Base-by-base conservation (phyloP, 2,113 vertebrate genomes). In the Origma solitaria region DNA sequence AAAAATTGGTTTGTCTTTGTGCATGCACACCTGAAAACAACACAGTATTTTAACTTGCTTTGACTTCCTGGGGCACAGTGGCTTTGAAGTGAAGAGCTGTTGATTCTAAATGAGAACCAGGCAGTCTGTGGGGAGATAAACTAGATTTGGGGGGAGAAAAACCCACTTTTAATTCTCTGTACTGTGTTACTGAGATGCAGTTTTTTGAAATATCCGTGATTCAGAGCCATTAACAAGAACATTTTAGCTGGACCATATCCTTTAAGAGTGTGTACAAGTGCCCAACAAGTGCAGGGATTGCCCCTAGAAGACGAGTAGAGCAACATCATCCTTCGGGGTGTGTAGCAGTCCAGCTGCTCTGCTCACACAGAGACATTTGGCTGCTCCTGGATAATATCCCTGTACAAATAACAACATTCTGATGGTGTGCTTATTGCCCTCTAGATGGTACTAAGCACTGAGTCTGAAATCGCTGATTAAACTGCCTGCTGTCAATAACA, bases 401-500 rank as follows among this genome's bases (percentile, higher is more conserved):
- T 51, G 51, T 42, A 6, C 49, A 64, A 75, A 53, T 27, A 70
- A 21, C 30, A 84, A 38, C 73, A 53, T 60, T 75, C 56, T 68
- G 56, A 30, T 0, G 3, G 25, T 82, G 20, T 79, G 72, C 81
- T 21, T 57, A 24, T 61, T 89, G 96, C 66, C 93, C 89, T 76
- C 78, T 95, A 95, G 93, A 65, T 95, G 94, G 94, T 94, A 95
- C 89, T 44, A 92, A 72, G 86, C 75, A 54, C 70, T 13, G 19
- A 44, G 86, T 53, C 65, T 40, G 45, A 47, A 76, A 37, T 4
- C 6, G 4, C 72, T 22, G 51, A 20, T 83, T 37, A 9, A 71
- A 49, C 40, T 42, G 37, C 68, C 49, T 60, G 66, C 83, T 86
- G 62, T 38, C 86, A 82, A 4, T 42, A 73, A 45, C 11, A 37